These are phyloP conservation scores for Hipparchia semele DNA, from an alignment of 2,888 invertebrate genomes.

Conservation along the genomic window DNA sequence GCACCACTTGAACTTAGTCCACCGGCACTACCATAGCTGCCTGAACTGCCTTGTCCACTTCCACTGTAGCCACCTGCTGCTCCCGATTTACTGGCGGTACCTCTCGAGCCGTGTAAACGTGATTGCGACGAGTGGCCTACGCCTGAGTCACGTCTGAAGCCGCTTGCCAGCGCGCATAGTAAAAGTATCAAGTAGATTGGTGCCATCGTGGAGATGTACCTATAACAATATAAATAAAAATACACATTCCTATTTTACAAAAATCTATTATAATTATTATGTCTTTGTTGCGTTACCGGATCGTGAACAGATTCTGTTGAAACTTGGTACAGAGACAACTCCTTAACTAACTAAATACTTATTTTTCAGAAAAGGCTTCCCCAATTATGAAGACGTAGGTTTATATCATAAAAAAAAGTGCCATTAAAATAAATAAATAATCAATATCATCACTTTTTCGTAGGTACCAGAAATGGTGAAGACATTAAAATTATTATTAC, in stretches of 20 bases:
- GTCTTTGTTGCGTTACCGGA: too few relatives aligned
- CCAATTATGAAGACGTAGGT: too few relatives aligned
- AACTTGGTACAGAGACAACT: too few relatives aligned
- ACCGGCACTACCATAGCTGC: constrained; percentile 2
- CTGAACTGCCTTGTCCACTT: background rate
- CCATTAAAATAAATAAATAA: too few relatives aligned
- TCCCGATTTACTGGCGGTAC: background rate
- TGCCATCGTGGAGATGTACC: constrained; percentile 27
- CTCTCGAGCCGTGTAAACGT: background rate
- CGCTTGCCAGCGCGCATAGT: constrained; percentile 21
- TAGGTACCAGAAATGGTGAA: too few relatives aligned
- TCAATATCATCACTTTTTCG: too few relatives aligned
- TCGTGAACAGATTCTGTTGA: background rate
- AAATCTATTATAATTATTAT: too few relatives aligned
- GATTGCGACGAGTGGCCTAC: background rate
- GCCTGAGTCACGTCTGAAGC: constrained; percentile 12
- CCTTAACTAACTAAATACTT: too few relatives aligned
- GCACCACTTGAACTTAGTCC: background rate
- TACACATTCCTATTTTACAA: background rate
- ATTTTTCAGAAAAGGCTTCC: too few relatives aligned
- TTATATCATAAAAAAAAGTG: too few relatives aligned
- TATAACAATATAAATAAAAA: constrained; percentile 1
- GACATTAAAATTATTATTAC: too few relatives aligned
- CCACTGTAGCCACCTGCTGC: background rate
- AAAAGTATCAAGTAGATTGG: constrained; percentile 22